Conservation (phyloP, 2,888 invertebrate species). For the Cheilosia grossa region DNA sequence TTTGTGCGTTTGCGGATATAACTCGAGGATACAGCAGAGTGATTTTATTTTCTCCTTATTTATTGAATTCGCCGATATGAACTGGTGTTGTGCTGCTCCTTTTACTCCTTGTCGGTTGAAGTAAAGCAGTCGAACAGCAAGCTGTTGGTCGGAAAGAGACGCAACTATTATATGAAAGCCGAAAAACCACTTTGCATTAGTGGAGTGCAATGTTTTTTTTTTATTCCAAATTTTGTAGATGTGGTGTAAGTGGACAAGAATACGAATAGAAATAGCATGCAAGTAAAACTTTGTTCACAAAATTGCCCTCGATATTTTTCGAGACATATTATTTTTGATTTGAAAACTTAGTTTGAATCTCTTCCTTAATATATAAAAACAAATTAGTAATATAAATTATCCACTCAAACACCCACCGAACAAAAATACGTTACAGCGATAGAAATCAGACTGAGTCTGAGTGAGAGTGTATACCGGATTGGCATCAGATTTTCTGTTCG, state of each 20-base stretch:
- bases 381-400: neutral
- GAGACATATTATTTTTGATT: neutral
- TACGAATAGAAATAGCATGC: neutral
- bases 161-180: constrained; percentile 13
- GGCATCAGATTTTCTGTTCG: constrained; percentile 11
- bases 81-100: constrained; percentile 24
- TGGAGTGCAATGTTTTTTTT: constrained; percentile 34
- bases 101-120: constrained; percentile 31
- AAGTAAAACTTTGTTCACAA: neutral
- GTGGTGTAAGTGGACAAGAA: neutral
- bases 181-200: constrained; percentile 51
- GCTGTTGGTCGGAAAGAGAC: constrained; percentile 22
- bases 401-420: neutral
- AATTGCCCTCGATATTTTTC: neutral
- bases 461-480: neutral
- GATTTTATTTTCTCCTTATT: constrained; percentile 41
- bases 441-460: constrained; percentile 32
- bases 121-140: neutral
- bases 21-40: constrained; percentile 21
- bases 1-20: constrained; percentile 12
- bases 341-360: neutral
- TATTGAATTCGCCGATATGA: constrained; percentile 48
- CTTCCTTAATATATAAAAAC: neutral
- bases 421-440: constrained; percentile 27
- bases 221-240: constrained; percentile 13